Evolutionary conservation across 2,797 vertebrate genomes (phyloP).

Genomic region (Argentina silus): DNA sequence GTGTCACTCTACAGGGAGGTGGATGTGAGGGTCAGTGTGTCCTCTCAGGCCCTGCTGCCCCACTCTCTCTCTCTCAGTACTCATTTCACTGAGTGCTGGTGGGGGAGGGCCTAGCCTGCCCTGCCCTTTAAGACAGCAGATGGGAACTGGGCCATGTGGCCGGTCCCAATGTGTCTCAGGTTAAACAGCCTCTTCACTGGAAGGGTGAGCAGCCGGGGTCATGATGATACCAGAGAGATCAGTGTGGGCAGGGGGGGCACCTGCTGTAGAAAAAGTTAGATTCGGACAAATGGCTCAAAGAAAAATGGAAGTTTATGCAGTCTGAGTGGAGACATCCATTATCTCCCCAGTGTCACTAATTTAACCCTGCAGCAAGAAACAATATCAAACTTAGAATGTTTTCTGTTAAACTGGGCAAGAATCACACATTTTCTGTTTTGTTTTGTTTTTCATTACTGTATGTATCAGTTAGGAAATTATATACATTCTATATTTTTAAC

Average conservation of each 20-base stretch:
- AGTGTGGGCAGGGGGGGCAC: neutral
- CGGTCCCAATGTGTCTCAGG: constrained; percentile 31
- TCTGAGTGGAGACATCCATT: neutral
- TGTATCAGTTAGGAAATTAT: neutral
- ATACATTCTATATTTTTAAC: neutral
- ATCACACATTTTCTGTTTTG: neutral
- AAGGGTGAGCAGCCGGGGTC: constrained; percentile 12
- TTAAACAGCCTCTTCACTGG: constrained; percentile 40
- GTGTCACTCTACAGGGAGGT: constrained; percentile 2
- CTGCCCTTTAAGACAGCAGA: constrained; percentile 44
- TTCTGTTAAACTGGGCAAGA: neutral
- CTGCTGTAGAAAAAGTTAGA: neutral
- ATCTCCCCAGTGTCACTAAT: neutral
- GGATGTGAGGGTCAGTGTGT: neutral
- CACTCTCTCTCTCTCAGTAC: constrained; percentile 10
- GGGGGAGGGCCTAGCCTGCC: constrained; percentile 23
- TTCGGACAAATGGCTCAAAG: neutral
- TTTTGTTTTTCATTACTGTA: neutral
- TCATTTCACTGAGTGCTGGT: constrained; percentile 51
- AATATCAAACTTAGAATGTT: neutral
- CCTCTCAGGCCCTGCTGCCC: constrained; percentile 6
- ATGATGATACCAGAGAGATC: neutral
- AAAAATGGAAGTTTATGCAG: neutral
- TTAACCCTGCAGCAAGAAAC: neutral
- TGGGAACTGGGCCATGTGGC: constrained; percentile 35